Evolutionary conservation across 53 echinoderm and acorn worm species (phyloP), one percentile per base, ranked within the genome.

Genomic region (Luidia sarsii): DNA sequence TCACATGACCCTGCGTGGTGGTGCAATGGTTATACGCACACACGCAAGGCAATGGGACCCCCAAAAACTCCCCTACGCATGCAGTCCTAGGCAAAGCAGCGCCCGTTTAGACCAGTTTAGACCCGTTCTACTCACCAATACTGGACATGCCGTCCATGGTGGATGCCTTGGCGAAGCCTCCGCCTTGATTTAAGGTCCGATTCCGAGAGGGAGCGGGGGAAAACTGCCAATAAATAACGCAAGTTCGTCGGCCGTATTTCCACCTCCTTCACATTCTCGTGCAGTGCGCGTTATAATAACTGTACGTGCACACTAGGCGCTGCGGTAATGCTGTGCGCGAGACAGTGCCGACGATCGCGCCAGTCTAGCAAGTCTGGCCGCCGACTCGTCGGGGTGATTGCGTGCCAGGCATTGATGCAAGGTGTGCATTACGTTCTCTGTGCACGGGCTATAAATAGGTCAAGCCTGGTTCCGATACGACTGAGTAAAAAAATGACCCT

Each of bases 131-230:
- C 86, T 86, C 79, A 86, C 86, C 86, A 23, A 86, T 77, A 80
- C 65, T 79, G 68, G 86, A 79, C 86, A 86, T 70, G 65, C 79
- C 62, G 77, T 86, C 86, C 86, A 86, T 86, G 55, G 21, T 55
- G 9, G 80, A 67, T 67, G 48, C 20, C 46, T 86, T 41, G 22
- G 39, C 43, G 27, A 33, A 28, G 32, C 77, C 77, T 77, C 62
- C 61, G 43, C 77, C 61, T 43, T 60, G 59, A 3, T 77, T 25
- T 60, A 45, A 57, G 31, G 55, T 72, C 21, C 39, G 55, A 62
- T 77, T 60, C 11, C 77, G 60, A 46, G 61, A n/a, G 3, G 51
- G 19, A 45, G 28, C 27, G 39, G 28, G 30, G 13, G 67, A 43
- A 77, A 61, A 59, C 20, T 61, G 48, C 43, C 62, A 60, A 29